phyloP scores from a whole-genome alignment of 2,113 vertebrate genomes.

The Saguinus imperator region DNA sequence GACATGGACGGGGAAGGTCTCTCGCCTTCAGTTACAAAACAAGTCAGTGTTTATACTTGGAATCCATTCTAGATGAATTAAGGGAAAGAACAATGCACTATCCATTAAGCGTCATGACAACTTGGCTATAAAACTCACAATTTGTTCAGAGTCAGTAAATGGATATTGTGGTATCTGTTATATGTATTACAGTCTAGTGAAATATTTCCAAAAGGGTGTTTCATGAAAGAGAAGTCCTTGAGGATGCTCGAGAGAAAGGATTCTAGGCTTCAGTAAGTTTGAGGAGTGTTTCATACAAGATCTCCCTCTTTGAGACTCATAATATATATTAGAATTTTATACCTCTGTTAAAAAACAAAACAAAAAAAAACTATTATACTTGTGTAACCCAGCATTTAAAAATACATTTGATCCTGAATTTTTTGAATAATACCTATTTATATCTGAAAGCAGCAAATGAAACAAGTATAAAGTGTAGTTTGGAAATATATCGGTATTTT shows the following conservation, averaged over 20 bases:
- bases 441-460: background rate
- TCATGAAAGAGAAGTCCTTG: constrained; percentile 14
- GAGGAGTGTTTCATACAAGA: background rate
- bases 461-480: background rate
- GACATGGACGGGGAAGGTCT: background rate
- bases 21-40: constrained; percentile 44
- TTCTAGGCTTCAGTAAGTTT: background rate
- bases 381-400: background rate
- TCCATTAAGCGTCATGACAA: constrained; percentile 22
- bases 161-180: background rate
- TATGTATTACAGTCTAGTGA: background rate
- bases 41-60: constrained; percentile 49
- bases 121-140: background rate
- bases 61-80: constrained; percentile 24
- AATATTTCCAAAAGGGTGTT: constrained; percentile 32
- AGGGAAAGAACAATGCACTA: background rate
- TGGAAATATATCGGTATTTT: background rate
- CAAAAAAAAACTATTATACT: background rate
- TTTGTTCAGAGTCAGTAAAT: background rate
- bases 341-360: background rate
- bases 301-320: background rate
- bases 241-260: constrained; percentile 9
- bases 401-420: background rate
- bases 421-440: background rate
- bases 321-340: background rate